Evolutionary conservation across 2,797 vertebrate genomes (phyloP).

Genomic region (Cyprinodon diabolis): DNA sequence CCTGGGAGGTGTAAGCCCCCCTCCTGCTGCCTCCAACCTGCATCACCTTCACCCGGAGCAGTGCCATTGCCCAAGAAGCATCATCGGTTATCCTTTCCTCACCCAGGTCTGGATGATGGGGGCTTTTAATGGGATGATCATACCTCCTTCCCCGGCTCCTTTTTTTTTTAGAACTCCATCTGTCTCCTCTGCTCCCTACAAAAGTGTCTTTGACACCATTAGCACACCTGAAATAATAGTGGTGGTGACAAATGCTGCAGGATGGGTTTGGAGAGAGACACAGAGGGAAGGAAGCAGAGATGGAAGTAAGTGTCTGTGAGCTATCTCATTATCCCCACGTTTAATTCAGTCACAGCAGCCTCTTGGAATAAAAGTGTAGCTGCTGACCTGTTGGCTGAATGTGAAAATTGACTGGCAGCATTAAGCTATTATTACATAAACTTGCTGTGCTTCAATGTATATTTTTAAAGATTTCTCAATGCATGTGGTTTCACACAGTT

Average conservation of each 20-base stretch:
- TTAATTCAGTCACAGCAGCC: constrained; percentile 66
- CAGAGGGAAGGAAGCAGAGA: constrained; percentile 24
- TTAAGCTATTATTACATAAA: constrained; percentile 51
- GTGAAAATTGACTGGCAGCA: constrained; percentile 75
- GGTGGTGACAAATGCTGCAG: constrained; percentile 71
- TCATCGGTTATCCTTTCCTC: constrained; percentile 34
- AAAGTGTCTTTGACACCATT: constrained; percentile 78
- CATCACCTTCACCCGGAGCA: constrained; percentile 31
- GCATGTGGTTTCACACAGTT: constrained; percentile 44
- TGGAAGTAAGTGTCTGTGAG: constrained; percentile 43
- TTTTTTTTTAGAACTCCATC: constrained; percentile 8
- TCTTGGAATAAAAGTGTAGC: constrained; percentile 61
- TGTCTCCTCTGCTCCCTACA: constrained; percentile 36
- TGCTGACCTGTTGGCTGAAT: constrained; percentile 61
- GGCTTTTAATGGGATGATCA: constrained; percentile 14
- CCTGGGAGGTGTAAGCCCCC: constrained; percentile 75
- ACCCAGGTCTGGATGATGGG: constrained; percentile 12
- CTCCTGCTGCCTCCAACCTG: constrained; percentile 23
- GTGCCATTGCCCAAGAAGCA: constrained; percentile 31
- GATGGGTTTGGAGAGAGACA: constrained; percentile 48
- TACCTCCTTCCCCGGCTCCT: constrained; percentile 11
- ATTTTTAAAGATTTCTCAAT: constrained; percentile 19
- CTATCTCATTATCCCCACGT: constrained; percentile 50
- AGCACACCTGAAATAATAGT: constrained; percentile 86
- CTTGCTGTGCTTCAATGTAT: constrained; percentile 12